phyloP scores from a whole-genome alignment of 2,113 vertebrate species.

The Aptenodytes patagonicus region DNA sequence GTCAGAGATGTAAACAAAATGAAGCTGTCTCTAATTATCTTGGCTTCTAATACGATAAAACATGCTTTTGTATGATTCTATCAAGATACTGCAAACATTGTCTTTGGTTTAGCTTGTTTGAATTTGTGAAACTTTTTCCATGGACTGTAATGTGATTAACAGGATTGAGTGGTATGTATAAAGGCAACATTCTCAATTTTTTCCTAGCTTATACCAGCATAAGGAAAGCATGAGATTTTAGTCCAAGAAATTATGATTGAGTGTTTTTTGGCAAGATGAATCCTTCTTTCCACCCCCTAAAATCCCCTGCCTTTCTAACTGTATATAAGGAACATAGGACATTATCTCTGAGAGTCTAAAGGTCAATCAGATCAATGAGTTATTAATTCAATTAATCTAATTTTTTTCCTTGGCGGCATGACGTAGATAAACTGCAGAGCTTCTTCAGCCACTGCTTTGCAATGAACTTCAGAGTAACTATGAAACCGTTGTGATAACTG shows the following conservation, averaged over 20 bases:
- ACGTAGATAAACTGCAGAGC: background rate
- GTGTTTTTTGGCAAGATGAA: background rate
- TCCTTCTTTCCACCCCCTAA: background rate
- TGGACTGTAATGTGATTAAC: background rate
- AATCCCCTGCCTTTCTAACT: background rate
- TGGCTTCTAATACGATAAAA: background rate
- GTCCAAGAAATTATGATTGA: background rate
- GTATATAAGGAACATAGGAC: background rate
- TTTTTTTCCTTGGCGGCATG: background rate
- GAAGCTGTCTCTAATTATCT: background rate
- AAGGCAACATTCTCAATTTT: background rate
- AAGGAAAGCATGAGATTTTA: background rate
- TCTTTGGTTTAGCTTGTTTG: background rate
- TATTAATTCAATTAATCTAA: background rate
- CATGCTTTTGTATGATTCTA: background rate
- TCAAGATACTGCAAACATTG: background rate
- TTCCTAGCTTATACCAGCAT: background rate
- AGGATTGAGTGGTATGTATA: background rate
- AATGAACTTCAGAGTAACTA: background rate
- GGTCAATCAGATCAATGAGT: background rate
- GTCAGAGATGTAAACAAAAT: background rate
- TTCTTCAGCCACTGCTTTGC: background rate
- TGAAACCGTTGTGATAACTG: background rate
- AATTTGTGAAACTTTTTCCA: background rate
- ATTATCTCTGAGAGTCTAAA: background rate